phyloP scores from a whole-genome alignment of 2,888 invertebrate species.

The Isoperla grammatica region DNA sequence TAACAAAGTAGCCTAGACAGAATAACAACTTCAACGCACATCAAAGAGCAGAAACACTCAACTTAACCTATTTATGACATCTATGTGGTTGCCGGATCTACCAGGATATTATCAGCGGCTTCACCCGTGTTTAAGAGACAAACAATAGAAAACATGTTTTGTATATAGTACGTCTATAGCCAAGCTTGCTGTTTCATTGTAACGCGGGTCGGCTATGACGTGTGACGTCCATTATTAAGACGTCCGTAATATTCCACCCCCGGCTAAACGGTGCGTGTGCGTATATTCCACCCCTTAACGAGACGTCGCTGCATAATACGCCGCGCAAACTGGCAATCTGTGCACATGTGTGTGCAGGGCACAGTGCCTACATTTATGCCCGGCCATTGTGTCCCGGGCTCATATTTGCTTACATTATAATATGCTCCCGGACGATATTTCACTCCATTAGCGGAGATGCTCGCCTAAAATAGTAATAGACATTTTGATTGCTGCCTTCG shows the following conservation, averaged over 20 bases:
- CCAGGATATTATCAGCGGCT: no score
- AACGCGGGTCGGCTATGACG: background rate
- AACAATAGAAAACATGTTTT: no score
- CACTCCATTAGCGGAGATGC: background rate
- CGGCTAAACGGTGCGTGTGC: background rate
- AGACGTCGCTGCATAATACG: background rate
- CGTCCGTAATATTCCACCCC: constrained; percentile 1
- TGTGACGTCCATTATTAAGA: constrained; percentile 10
- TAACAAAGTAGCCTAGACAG: no score
- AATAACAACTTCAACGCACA: no score
- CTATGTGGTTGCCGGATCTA: no score
- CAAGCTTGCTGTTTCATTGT: no score
- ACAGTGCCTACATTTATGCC: background rate
- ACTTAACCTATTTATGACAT: no score
- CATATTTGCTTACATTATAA: constrained; percentile 18
- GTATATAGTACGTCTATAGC: no score
- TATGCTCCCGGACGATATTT: constrained; percentile 2
- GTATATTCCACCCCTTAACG: background rate
- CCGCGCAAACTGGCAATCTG: constrained; percentile 5
- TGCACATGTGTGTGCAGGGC: constrained; percentile 11
- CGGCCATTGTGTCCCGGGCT: constrained; percentile 3
- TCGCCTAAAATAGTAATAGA: no score
- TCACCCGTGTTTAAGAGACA: no score
- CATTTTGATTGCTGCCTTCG: no score
- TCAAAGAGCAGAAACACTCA: no score